Evolutionary conservation across 1,140 invertebrate genomes (phyloP), one percentile per base, ranked within the genome.

Genomic region (Thaumatotibia leucotreta): DNA sequence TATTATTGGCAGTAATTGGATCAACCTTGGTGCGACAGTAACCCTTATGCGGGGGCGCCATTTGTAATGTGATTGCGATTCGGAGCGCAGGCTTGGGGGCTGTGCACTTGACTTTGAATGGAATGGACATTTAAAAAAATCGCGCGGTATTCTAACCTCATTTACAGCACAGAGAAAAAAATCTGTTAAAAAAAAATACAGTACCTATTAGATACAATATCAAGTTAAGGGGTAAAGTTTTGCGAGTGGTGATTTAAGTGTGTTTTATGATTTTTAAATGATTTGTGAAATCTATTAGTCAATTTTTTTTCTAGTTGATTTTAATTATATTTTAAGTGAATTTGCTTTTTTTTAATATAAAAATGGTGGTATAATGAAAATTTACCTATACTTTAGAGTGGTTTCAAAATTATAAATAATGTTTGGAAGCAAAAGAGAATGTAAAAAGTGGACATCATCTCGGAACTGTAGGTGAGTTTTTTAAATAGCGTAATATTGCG

Each of bases 1-100:
- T 81, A 82, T 84, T 86, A 86, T 76, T 80, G 77, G 77, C 45
- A 71, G 75, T 88, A 89, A 89, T 89, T 89, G 87, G 86, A 89
- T 89, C 66, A 86, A 88, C 87, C 86, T 87, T 89, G 84, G 72
- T 69, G 76, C 80, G 80, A 70, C 80, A 80, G 72, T 79, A 88
- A 86, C 84, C 84, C 82, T 82, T 82, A 84, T 75, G 72, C 71
- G 76, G 73, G 76, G 78, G 78, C 61, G 72, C 68, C 84, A 80
- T 76, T 82, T 61, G 63, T 73, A 68, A 63, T 74, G 66, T 70
- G 69, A 75, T 74, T 83, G 83, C 76, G 80, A 68, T 82, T 79
- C 75, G 69, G 76, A 74, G 73, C 73, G 82, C 74, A 66, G 24
- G 52, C 52, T 27, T 5, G 39, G 52, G 24, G 23, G 22, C 23